phyloP scores from a whole-genome alignment of 2,888 invertebrate genomes.

The Rhodophaea formosa region DNA sequence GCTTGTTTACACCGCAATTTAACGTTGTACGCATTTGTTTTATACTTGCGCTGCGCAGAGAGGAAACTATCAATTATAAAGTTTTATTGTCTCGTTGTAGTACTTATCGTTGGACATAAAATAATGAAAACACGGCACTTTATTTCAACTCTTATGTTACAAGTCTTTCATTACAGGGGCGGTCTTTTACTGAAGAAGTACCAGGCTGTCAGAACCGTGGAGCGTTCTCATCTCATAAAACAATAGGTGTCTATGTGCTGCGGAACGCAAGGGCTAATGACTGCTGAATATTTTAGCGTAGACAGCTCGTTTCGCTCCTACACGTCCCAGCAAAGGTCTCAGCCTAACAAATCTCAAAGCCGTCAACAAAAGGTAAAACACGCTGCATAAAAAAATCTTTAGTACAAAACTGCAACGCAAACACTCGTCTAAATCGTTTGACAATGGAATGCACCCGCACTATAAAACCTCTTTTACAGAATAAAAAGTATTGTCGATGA shows the following conservation, averaged over 20 bases:
- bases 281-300: constrained; percentile 60
- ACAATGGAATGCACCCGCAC: constrained; percentile 31
- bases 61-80: constrained; percentile 16
- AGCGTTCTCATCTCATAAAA: constrained; percentile 30
- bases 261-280: constrained; percentile 55
- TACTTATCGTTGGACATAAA: neutral
- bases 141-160: neutral
- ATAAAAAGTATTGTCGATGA: constrained; percentile 27
- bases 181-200: constrained; percentile 22
- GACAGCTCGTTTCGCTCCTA: constrained; percentile 23
- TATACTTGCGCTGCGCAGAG: constrained; percentile 1
- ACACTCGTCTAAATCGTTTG: constrained; percentile 6
- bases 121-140: neutral
- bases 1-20: constrained; percentile 19
- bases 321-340: neutral
- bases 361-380: neutral
- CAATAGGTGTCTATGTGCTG: constrained; percentile 38
- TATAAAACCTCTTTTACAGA: constrained; percentile 24
- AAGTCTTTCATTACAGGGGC: neutral
- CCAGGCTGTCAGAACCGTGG: constrained; percentile 33
- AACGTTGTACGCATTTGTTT: constrained; percentile 17
- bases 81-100: neutral
- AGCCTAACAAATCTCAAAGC: neutral
- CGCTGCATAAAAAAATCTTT: neutral
- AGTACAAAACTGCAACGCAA: constrained; percentile 3